Evolutionary conservation across 1,140 invertebrate species (phyloP).

Genomic region (Hypothenemus hampei): DNA sequence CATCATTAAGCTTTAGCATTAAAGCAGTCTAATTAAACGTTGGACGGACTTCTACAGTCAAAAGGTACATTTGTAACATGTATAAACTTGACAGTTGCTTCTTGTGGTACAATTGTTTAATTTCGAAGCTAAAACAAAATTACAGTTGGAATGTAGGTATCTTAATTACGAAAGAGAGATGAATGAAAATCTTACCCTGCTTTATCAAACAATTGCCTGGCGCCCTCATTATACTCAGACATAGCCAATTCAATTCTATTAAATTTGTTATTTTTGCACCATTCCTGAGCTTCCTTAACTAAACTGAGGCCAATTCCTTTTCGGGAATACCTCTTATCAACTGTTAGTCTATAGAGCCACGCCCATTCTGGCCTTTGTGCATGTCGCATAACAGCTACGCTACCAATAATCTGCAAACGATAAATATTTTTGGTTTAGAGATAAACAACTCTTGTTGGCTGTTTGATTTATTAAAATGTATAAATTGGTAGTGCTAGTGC

Average conservation of each 20-base stretch:
- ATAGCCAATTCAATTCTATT: slow-evolving; percentile 37
- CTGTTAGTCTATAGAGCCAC: slow-evolving; percentile 40
- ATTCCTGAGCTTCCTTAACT: slow-evolving; percentile 34
- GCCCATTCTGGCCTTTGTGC: slow-evolving; percentile 35
- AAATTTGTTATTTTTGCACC: slow-evolving; percentile 35
- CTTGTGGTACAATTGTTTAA: slow-evolving; percentile 43
- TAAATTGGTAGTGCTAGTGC: not conserved
- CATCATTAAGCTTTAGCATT: not conserved
- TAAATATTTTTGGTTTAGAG: no score
- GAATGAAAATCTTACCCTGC: slow-evolving; percentile 30
- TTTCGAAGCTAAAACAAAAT: slow-evolving; percentile 42
- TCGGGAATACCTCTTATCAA: slow-evolving; percentile 36
- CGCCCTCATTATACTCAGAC: slow-evolving; percentile 41
- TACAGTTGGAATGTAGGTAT: not conserved
- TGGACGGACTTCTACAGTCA: slow-evolving; percentile 35
- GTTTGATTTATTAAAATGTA: not conserved
- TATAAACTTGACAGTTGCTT: slow-evolving; percentile 36
- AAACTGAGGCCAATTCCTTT: slow-evolving; percentile 39
- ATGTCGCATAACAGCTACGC: slow-evolving; percentile 38
- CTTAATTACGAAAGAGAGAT: not conserved
- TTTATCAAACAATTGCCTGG: slow-evolving; percentile 39
- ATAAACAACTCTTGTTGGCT: no score
- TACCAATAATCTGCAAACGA: slow-evolving; percentile 42
- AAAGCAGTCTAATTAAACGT: slow-evolving; percentile 27
- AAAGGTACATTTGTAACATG: slow-evolving; percentile 41